Conservation (phyloP, 64 coral and sea anemone genomes). For the Acropora yongei region DNA sequence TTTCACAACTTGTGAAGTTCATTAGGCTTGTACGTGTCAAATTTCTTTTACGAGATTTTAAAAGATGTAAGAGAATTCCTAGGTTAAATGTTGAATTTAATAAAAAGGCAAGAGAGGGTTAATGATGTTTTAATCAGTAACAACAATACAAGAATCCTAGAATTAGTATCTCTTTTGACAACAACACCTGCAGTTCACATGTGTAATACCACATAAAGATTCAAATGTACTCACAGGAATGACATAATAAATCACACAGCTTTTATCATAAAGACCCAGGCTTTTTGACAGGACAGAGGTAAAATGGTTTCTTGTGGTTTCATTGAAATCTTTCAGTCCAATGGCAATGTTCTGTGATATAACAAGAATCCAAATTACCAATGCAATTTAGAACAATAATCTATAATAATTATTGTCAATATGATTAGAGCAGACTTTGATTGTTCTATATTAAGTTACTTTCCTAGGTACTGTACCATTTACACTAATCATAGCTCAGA, state of each 20-base stretch:
- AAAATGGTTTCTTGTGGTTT: background rate
- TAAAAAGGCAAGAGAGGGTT: too few species aligned
- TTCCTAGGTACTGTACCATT: too few species aligned
- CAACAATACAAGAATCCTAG: too few species aligned
- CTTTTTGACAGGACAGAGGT: slow-evolving; percentile 44
- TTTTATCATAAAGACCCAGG: slow-evolving; percentile 42
- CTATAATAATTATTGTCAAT: too few species aligned
- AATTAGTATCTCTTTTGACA: background rate
- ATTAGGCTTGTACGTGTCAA: too few species aligned
- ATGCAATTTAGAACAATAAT: background rate
- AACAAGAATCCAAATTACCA: background rate
- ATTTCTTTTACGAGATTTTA: too few species aligned
- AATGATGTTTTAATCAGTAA: too few species aligned
- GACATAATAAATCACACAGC: slow-evolving; percentile 72
- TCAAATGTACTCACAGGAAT: slow-evolving; percentile 49
- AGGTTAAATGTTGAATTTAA: too few species aligned
- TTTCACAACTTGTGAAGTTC: background rate
- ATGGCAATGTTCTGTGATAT: slow-evolving; percentile 27
- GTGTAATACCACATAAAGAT: background rate
- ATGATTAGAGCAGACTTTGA: too few species aligned
- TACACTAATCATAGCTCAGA: too few species aligned
- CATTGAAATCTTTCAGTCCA: slow-evolving; percentile 28
- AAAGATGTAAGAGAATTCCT: too few species aligned
- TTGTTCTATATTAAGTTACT: too few species aligned
- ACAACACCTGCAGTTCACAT: background rate